Conservation (phyloP, 2,113 vertebrate species). For the Neomonachus schauinslandi region DNA sequence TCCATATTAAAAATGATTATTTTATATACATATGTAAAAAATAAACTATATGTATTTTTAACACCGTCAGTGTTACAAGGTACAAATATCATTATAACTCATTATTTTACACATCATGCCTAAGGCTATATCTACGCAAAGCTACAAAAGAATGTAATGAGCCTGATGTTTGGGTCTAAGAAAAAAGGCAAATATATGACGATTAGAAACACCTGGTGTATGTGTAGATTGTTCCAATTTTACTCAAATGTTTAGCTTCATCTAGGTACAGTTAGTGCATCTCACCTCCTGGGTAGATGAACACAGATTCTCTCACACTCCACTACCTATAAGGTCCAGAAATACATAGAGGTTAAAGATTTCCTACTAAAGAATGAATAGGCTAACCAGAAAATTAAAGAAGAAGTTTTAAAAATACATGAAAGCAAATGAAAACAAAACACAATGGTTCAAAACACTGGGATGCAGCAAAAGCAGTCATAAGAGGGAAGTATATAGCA, state of each 20-base stretch:
- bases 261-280: neutral
- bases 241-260: neutral
- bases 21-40: constrained; percentile 57
- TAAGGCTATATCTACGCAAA: constrained; percentile 46
- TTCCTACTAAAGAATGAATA: neutral
- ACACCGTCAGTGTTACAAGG: neutral
- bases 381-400: neutral
- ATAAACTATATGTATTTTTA: constrained; percentile 51
- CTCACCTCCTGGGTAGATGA: neutral
- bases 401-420: neutral
- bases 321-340: neutral
- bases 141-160: constrained; percentile 56
- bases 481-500: neutral
- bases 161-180: constrained; percentile 21
- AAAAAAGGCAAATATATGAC: neutral
- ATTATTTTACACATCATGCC: constrained; percentile 42
- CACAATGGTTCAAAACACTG: neutral
- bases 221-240: constrained; percentile 18
- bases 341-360: too few species aligned
- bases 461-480: neutral
- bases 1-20: neutral
- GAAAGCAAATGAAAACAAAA: neutral
- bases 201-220: constrained; percentile 63
- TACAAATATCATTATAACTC: constrained; percentile 38
- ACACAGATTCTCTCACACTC: neutral